Evolutionary conservation across 2,888 invertebrate genomes (phyloP).

Genomic region (Malthinus flaveolus): DNA sequence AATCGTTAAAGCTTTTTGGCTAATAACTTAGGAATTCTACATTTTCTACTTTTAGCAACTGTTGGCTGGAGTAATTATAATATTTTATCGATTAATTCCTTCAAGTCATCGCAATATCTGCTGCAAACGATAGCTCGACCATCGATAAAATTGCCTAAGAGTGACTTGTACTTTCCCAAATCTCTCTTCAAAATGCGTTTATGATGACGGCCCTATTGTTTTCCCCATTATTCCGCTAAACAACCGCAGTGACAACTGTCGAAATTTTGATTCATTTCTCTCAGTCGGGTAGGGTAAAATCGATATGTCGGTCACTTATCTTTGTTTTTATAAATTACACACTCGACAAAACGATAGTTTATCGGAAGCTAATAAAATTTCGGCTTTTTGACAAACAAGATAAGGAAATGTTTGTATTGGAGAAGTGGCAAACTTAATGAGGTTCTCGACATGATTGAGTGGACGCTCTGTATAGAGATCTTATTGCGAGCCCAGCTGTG

Average conservation of each 20-base stretch:
- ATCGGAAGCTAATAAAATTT: conserved; percentile 29
- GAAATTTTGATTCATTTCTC: conserved; percentile 36
- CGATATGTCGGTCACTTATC: neutral
- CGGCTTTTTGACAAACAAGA: conserved; percentile 38
- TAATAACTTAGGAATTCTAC: conserved; percentile 2
- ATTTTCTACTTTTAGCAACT: conserved; percentile 35
- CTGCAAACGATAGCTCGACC: conserved; percentile 53
- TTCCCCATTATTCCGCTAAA: conserved; percentile 39
- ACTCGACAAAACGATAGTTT: conserved; percentile 26
- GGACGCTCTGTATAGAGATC: conserved; percentile 40
- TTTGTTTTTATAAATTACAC: conserved; percentile 17
- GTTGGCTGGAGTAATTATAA: conserved; percentile 52
- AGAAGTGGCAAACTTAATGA: conserved; percentile 38
- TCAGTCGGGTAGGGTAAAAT: neutral
- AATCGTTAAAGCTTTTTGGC: neutral
- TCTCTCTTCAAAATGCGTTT: conserved; percentile 53
- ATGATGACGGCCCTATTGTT: conserved; percentile 55
- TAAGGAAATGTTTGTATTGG: conserved; percentile 40
- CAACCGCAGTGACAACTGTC: conserved; percentile 33
- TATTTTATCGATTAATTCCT: conserved; percentile 56
- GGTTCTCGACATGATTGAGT: conserved; percentile 43
- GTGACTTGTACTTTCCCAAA: conserved; percentile 54
- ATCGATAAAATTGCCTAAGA: conserved; percentile 54
- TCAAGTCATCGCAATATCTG: conserved; percentile 54
- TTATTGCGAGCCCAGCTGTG: conserved; percentile 40